Evolutionary conservation across 2,888 invertebrate species (phyloP), one percentile per base, ranked within the genome.

Genomic region (Drosophila kanekoi): DNA sequence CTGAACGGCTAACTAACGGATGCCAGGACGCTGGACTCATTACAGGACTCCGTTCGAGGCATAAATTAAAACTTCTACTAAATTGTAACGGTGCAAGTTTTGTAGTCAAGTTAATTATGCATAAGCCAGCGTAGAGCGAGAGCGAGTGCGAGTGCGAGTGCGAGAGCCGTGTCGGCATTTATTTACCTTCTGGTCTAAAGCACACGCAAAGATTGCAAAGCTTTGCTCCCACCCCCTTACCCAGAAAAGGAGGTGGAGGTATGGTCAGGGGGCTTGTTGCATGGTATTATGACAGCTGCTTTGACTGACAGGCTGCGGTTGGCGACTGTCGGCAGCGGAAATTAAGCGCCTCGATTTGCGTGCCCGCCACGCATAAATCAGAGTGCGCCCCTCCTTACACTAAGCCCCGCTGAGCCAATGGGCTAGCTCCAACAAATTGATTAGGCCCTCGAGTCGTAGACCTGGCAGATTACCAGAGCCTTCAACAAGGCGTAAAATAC

Each of bases 341-440:
- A 83, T 82, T 83, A 82, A 75, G 67, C 74, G 81, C 80, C 77
- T 78, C 78, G 69, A 65, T 84, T 91, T 90, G 91, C 91, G 90
- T 91, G 91, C 79, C 77, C 81, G 79, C 67, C 67, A 64, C 77
- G 77, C 89, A 89, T 91, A 91, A 91, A 90, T 91, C 89, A 89
- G 85, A 73, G 69, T 6, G 28, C 11, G n/a, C 28, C 3, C 44
- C 43, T 3, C 11, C 11, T 28, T 38, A 13, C 13, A 11, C 44
- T 6, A 13, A 5, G 23, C 23, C 4, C 9, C 16, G 13, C 20
- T 18, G 1, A 5, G 40, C n/a, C 33, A 14, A 10, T 18, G 14
- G 35, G 11, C 48, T 38, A 56, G 48, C 28, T 37, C 16, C 65
- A 65, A 52, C 65, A 64, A 81, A 83, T 77, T 79, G 74, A 79